These are phyloP conservation scores for Ctenochaetus hawaiiensis DNA, from an alignment of 2,797 vertebrate species.

Conservation along the genomic window DNA sequence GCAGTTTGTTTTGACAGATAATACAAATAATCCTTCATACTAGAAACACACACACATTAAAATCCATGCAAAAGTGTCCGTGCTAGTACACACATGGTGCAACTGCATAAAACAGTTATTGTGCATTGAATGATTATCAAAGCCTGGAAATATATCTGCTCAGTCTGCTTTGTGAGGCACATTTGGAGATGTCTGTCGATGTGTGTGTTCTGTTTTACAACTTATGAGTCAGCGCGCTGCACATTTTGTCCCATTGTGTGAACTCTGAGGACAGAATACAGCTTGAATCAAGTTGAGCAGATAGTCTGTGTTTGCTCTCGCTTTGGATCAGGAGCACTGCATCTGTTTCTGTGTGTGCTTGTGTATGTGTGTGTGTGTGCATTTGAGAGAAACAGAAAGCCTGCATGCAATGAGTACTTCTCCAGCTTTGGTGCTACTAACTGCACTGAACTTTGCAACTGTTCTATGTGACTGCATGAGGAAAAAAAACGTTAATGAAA, in stretches of 20 bases:
- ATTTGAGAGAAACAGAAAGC: constrained; percentile 7
- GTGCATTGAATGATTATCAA: not conserved
- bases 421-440: not conserved
- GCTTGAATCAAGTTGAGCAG: constrained; percentile 13
- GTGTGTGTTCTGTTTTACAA: not conserved
- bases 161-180: not conserved
- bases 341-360: not conserved
- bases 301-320: constrained; percentile 5
- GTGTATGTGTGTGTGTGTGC: not conserved
- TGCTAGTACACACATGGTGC: not conserved
- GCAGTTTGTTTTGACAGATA: constrained; percentile 50
- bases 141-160: not conserved
- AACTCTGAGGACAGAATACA: constrained; percentile 4
- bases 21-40: constrained; percentile 28
- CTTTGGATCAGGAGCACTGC: constrained; percentile 1
- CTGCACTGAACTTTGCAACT: not conserved
- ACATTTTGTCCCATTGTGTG: constrained; percentile 15
- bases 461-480: not conserved
- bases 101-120: not conserved
- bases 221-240: not conserved
- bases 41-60: not conserved
- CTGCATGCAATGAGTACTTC: constrained; percentile 3
- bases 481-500: constrained; percentile 10
- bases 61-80: not conserved
- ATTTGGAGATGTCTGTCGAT: constrained; percentile 12